Conservation (phyloP, 2,797 vertebrate genomes). For the Sparidentex hasta region DNA sequence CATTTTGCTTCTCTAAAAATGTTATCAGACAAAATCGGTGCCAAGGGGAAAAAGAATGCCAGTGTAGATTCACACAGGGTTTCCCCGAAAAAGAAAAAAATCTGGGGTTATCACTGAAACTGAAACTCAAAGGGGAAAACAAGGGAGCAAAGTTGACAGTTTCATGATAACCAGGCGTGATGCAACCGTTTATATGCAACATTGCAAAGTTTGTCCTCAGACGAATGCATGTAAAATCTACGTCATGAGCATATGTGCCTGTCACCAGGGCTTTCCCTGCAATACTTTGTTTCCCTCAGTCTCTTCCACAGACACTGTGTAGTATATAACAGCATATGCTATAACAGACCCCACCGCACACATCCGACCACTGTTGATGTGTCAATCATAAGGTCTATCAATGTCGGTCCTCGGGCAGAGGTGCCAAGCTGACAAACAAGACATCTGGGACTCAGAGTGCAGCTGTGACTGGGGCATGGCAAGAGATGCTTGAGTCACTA, state of each 20-base stretch:
- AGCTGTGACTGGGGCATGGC: slow-evolving; percentile 75
- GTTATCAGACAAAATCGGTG: neutral
- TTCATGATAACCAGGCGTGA: neutral
- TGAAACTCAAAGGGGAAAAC: too few species aligned
- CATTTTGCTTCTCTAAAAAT: slow-evolving; percentile 8
- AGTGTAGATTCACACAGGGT: neutral
- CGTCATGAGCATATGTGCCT: slow-evolving; percentile 6
- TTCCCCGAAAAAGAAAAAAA: slow-evolving; percentile 11
- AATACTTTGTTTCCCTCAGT: neutral
- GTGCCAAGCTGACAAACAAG: slow-evolving; percentile 83
- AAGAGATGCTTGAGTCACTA: slow-evolving; percentile 75
- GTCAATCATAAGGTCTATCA: slow-evolving; percentile 85
- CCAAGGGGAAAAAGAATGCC: neutral
- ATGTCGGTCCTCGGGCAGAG: slow-evolving; percentile 78
- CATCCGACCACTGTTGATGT: slow-evolving; percentile 60
- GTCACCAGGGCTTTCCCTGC: slow-evolving; percentile 15
- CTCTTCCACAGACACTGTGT: slow-evolving; percentile 14
- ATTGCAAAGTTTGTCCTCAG: neutral
- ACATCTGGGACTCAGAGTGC: slow-evolving; percentile 78
- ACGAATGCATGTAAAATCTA: slow-evolving; percentile 24
- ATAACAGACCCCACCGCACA: slow-evolving; percentile 49
- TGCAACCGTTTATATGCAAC: neutral
- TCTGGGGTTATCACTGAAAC: too few species aligned
- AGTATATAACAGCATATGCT: slow-evolving; percentile 52
- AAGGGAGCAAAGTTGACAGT: neutral